Percentiles rank a stretch among this genome's conserved stretches.
These are phyloP conservation scores for Odontophorus gujanensis DNA, from an alignment of 2,113 vertebrate species.

Conservation along the genomic window DNA sequence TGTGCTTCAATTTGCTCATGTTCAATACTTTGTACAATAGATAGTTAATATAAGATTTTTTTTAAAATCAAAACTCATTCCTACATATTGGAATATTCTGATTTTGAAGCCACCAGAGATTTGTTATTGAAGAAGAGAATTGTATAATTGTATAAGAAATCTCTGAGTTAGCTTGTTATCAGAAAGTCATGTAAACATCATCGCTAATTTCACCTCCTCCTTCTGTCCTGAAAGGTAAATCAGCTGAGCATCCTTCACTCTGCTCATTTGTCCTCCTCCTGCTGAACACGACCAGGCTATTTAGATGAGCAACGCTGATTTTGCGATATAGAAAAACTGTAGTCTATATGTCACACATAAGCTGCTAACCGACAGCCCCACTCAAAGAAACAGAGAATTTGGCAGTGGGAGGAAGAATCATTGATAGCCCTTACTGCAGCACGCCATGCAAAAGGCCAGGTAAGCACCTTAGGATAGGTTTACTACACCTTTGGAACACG, in stretches of 20 bases:
- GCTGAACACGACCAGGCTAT: neutral
- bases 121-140: neutral
- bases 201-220: neutral
- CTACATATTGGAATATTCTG: neutral
- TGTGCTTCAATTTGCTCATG: neutral
- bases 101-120: neutral
- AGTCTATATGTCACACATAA: neutral
- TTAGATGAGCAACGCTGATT: neutral
- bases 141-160: neutral
- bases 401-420: neutral
- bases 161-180: neutral
- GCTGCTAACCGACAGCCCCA: neutral
- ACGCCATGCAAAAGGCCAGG: slow-evolving; percentile 15
- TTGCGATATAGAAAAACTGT: neutral
- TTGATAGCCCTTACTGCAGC: neutral
- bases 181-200: neutral
- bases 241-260: neutral
- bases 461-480: neutral
- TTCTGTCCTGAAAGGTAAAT: neutral
- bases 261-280: neutral
- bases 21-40: neutral
- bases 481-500: slow-evolving; percentile 23
- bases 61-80: neutral
- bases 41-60: neutral
- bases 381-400: neutral